Conservation (phyloP, 1,140 invertebrate genomes). For the Anoplolepis gracilipes region DNA sequence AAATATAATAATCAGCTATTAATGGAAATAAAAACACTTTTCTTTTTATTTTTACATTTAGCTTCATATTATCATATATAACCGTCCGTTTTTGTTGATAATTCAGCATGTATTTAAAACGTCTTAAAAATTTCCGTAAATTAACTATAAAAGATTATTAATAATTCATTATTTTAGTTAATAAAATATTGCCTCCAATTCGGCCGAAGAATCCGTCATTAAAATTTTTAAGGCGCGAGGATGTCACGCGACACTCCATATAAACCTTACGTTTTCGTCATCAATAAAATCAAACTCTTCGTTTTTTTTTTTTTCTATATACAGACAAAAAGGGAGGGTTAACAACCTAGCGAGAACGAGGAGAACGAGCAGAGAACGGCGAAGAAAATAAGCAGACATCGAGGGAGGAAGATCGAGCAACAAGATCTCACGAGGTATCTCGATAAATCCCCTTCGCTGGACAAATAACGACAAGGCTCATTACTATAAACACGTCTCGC, state of each 20-base stretch:
- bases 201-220: not conserved
- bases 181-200: not conserved
- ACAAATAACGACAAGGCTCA: constrained; percentile 86
- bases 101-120: not conserved
- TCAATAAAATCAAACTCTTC: constrained; percentile 34
- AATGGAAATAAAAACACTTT: not conserved
- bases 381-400: constrained; percentile 56
- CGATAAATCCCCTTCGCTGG: constrained; percentile 84
- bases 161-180: not conserved
- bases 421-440: constrained; percentile 84
- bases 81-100: not conserved
- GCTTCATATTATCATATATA: not conserved
- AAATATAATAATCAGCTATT: constrained; percentile 11
- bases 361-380: constrained; percentile 20
- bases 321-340: constrained; percentile 16
- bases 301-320: constrained; percentile 18
- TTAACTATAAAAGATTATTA: not conserved
- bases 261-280: not conserved
- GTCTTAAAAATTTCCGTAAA: not conserved
- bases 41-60: not conserved
- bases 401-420: constrained; percentile 74
- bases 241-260: not conserved
- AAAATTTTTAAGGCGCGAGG: not conserved
- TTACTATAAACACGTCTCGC: constrained; percentile 85
- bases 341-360: constrained; percentile 46